Evolutionary conservation across 2,888 invertebrate species (phyloP).

Genomic region (Molanna angustata): DNA sequence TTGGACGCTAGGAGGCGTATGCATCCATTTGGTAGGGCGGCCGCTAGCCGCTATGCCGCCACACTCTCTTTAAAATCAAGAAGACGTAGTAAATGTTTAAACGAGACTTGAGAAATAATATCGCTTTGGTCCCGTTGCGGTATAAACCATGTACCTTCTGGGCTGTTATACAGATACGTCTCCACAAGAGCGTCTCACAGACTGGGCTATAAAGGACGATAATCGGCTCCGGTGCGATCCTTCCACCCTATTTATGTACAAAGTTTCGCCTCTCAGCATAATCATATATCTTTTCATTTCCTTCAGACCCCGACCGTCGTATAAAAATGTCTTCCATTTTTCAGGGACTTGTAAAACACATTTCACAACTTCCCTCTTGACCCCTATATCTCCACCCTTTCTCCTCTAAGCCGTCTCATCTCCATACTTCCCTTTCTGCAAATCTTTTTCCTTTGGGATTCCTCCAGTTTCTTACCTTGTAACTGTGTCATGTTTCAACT

Average conservation of each 20-base stretch:
- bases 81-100: too few species aligned
- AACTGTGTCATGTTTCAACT: not conserved
- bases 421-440: not conserved
- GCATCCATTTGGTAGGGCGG: too few species aligned
- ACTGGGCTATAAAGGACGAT: too few species aligned
- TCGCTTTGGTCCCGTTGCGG: too few species aligned
- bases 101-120: too few species aligned
- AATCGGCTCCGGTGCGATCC: too few species aligned
- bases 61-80: too few species aligned
- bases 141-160: too few species aligned
- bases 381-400: not conserved
- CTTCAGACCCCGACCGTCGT: slow-evolving; percentile 6
- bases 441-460: not conserved
- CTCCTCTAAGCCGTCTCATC: not conserved
- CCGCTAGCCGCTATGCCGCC: too few species aligned
- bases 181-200: too few species aligned
- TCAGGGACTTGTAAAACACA: slow-evolving; percentile 10
- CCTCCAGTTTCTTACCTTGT: slow-evolving; percentile 3
- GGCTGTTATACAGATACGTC: too few species aligned
- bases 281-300: slow-evolving; percentile 13
- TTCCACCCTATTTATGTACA: slow-evolving; percentile 11
- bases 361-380: slow-evolving; percentile 3
- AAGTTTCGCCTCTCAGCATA: slow-evolving; percentile 5
- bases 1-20: too few species aligned
- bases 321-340: slow-evolving; percentile 11